These are phyloP conservation scores for Sarcophaga rosellei DNA, from an alignment of 2,888 invertebrate genomes.

Conservation along the genomic window DNA sequence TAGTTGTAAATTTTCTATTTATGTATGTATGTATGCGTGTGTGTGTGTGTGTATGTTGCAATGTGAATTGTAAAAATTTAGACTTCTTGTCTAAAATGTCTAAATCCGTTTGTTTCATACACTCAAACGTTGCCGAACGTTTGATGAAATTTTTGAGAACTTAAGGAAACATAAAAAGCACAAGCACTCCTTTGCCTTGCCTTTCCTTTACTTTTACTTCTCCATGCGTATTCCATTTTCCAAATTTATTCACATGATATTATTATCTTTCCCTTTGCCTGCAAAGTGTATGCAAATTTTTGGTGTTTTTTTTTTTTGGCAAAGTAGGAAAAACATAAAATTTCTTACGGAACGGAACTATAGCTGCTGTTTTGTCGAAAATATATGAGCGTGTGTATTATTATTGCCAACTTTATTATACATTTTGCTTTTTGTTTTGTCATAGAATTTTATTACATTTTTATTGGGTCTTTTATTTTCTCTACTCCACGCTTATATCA, in stretches of 20 bases:
- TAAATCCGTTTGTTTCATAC: constrained; percentile 40
- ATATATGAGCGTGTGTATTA: not conserved
- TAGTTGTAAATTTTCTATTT: constrained; percentile 58
- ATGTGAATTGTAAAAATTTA: constrained; percentile 62
- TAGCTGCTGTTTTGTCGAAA: not conserved
- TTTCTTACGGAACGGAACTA: constrained; percentile 15
- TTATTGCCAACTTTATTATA: constrained; percentile 49
- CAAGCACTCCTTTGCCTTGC: not conserved
- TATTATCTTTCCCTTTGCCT: not conserved
- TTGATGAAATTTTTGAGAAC: not conserved
- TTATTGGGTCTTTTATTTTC: constrained; percentile 54
- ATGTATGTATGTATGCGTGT: too few species aligned
- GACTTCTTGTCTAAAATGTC: constrained; percentile 45
- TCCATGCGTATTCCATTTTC: not conserved
- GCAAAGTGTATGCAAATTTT: not conserved
- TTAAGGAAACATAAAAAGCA: not conserved
- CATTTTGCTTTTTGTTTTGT: constrained; percentile 22
- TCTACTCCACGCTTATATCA: not conserved
- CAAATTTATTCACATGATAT: constrained; percentile 34
- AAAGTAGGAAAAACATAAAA: too few species aligned
- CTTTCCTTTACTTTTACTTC: not conserved
- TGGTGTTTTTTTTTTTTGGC: not conserved
- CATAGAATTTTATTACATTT: constrained; percentile 64
- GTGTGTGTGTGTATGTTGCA: constrained; percentile 7
- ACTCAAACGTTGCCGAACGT: not conserved